These are phyloP conservation scores for Caenorhabditis auriculariae DNA, from an alignment of 2,888 invertebrate species.

Conservation along the genomic window DNA sequence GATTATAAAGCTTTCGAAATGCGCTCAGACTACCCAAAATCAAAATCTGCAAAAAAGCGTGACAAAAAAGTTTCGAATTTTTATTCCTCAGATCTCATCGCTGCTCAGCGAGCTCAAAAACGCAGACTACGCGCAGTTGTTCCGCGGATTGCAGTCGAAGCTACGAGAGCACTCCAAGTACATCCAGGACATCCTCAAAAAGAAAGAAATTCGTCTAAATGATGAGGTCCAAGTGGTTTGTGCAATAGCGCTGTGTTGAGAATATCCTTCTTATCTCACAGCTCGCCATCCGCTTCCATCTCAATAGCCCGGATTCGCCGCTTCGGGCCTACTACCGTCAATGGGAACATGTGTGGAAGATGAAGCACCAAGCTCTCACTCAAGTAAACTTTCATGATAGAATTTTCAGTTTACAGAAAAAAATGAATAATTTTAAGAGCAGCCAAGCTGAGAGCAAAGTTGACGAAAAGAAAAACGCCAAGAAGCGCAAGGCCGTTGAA, in stretches of 20 bases:
- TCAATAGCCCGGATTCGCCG: slow-evolving; percentile 41
- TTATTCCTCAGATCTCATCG: slow-evolving; percentile 15
- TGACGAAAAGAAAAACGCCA: slow-evolving; percentile 10
- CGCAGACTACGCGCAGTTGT: slow-evolving; percentile 36
- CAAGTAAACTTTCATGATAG: neutral
- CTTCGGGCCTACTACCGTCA: slow-evolving; percentile 39
- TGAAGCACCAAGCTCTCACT: slow-evolving; percentile 23
- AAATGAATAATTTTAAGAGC: slow-evolving; percentile 7
- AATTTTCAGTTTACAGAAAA: neutral
- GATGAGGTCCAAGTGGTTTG: slow-evolving; percentile 40
- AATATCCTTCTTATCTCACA: slow-evolving; percentile 7
- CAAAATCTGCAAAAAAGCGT: too few species aligned
- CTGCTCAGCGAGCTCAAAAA: slow-evolving; percentile 37
- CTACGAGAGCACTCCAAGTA: slow-evolving; percentile 38
- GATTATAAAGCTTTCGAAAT: neutral
- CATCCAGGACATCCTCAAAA: slow-evolving; percentile 16
- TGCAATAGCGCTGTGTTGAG: neutral
- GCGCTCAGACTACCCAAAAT: neutral
- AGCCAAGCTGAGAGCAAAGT: slow-evolving; percentile 17
- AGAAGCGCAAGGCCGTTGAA: slow-evolving; percentile 8
- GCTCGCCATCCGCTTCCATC: slow-evolving; percentile 34
- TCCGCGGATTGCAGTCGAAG: slow-evolving; percentile 39
- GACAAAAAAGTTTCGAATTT: neutral
- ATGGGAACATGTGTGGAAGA: slow-evolving; percentile 48
- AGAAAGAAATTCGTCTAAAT: slow-evolving; percentile 21